Evolutionary conservation across 2,797 vertebrate genomes (phyloP), one percentile per base, ranked within the genome.

Genomic region (Echeneis naucrates): DNA sequence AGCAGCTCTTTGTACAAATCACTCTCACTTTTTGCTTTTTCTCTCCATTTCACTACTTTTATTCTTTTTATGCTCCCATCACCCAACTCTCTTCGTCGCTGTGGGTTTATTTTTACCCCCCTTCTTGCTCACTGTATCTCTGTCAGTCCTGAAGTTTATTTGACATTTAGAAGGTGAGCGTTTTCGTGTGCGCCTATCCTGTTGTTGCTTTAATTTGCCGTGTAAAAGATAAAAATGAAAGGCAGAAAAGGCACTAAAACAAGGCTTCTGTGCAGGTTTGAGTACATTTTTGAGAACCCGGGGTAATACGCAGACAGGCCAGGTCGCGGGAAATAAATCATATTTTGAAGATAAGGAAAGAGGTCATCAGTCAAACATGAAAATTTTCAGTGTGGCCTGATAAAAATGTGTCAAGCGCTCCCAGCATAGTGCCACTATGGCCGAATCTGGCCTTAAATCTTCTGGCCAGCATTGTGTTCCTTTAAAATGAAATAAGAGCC

Each of bases 61-160:
- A n/a, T n/a, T n/a, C 52, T 59, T 74, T 14, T 59, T 63, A 68
- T 75, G 51, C 21, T 71, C 9, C 12, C 53, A 65, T 12, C 57
- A 24, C 73, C 8, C 32, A 14, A 4, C 51, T 54, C 27, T 51
- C 32, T 45, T 58, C 61, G 53, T 47, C 33, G 50, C 42, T 51
- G 47, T 70, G 61, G 78, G 23, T 37, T 23, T 60, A 63, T 24
- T 52, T 63, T 59, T 71, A 45, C 32, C 38, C 56, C 45, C 57
- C 17, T 17, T 32, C 19, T 38, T 4, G 71, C 52, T 4, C 13
- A 11, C 14, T 37, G 7, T 45, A 2, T 73, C 44, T 54, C 42
- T 78, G 35, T 71, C 62, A 60, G 35, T 53, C 32, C 23, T 4
- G 17, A 68, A 10, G 33, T 44, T 70, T 72, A 61, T 32, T 64